These are phyloP conservation scores for Sminthurinus aureus DNA, from an alignment of 2,888 invertebrate genomes.

Conservation along the genomic window DNA sequence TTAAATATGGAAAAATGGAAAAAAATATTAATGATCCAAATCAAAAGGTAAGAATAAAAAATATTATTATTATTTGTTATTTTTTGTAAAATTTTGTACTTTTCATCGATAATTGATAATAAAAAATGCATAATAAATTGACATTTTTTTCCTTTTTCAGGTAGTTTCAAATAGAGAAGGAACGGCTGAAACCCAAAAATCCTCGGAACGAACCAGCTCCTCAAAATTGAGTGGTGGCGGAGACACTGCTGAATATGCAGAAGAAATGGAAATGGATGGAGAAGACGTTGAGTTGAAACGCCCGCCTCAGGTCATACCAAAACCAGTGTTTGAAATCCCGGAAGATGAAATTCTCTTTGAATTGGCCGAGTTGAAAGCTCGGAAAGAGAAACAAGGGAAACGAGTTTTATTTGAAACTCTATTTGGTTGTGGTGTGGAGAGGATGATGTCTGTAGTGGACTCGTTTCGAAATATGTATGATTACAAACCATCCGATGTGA, in stretches of 20 bases:
- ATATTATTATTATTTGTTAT: too few species aligned
- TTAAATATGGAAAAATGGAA: neutral
- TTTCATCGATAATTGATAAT: too few species aligned
- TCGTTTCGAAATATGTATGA: slow-evolving; percentile 44
- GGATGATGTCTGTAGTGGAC: slow-evolving; percentile 47
- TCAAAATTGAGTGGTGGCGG: neutral
- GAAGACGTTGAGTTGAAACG: slow-evolving; percentile 3
- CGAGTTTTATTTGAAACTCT: slow-evolving; percentile 48
- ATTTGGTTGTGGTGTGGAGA: slow-evolving; percentile 45
- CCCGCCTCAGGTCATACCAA: neutral
- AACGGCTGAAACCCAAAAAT: neutral
- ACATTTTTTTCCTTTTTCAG: too few species aligned
- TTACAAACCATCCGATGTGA: slow-evolving; percentile 33
- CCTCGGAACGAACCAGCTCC: neutral
- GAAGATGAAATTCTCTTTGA: slow-evolving; percentile 32
- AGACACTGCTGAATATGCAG: neutral
- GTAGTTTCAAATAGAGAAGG: too few species aligned
- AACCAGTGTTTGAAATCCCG: slow-evolving; percentile 5
- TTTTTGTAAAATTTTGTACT: too few species aligned
- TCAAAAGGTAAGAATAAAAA: too few species aligned
- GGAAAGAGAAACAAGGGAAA: slow-evolving; percentile 39
- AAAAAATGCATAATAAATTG: neutral
- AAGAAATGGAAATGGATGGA: neutral
- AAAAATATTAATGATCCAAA: neutral
- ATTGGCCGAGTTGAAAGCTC: slow-evolving; percentile 26